Base-by-base conservation (phyloP, 2,113 vertebrate species). In the Oryzias javanicus region DNA sequence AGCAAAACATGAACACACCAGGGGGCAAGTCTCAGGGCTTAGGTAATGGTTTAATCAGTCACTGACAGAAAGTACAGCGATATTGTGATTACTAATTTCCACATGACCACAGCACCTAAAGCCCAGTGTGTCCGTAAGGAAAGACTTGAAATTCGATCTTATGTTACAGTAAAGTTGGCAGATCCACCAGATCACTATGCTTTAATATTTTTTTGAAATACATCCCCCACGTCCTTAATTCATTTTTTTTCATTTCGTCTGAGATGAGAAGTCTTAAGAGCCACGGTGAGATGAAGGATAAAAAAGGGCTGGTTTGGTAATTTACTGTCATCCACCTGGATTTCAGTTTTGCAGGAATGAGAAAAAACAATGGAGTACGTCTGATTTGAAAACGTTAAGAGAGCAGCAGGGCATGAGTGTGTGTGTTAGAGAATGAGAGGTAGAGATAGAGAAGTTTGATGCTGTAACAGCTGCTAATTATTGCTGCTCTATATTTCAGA, bases 391-490 rank as follows among this genome's bases (percentile, higher is more conserved):
- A 69, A 77, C 79, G 53, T 78, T 52, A 72, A 24, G 73, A 55
- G 48, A 49, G 52, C 69, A 59, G 62, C 55, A 40, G 27, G 19
- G 2, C 48, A 18, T 67, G 67, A 58, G 60, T 49, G 49, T 44
- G 60, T 75, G 63, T 49, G 25, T 45, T 4, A 60, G 50, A 47
- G 71, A 55, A 62, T 14, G 57, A 72, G 72, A 66, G 68, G 64
- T 60, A 62, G 73, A 71, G 72, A 84, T 82, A 72, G 78, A 76
- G 78, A 80, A 70, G 83, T 78, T 78, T 84, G 87, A 89, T 89
- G 87, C 76, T 83, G 82, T 87, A 90, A 89, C 90, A 89, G 89
- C 87, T 90, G 86, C 88, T 92, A 91, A 92, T 91, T 89, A 90
- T 90, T 88, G 76, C 74, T 85, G 81, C 86, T 90, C 87, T 87